Evolutionary conservation across 2,113 vertebrate species (phyloP).

Genomic region (Ageneiosus marmoratus): DNA sequence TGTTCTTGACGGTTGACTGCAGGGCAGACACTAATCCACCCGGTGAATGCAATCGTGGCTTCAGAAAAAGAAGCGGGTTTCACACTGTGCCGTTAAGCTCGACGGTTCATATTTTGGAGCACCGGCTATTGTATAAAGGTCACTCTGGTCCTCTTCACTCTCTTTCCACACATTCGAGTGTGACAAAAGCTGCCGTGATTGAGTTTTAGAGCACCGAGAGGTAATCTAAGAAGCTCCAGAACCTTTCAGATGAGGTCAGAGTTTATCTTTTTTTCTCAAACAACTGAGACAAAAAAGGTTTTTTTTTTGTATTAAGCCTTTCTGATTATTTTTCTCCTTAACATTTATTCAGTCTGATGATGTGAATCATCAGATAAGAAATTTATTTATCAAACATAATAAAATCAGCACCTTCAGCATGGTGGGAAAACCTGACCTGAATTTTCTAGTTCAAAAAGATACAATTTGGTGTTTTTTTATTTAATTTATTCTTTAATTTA

Average conservation of each 20-base stretch:
- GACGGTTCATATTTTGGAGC: conserved; percentile 46
- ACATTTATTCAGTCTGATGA: background rate
- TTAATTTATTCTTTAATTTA: background rate
- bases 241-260: conserved; percentile 46
- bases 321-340: background rate
- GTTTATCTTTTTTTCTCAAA: conserved; percentile 41
- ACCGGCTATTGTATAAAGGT: conserved; percentile 54
- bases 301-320: conserved; percentile 12
- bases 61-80: conserved; percentile 35
- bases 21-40: conserved; percentile 36
- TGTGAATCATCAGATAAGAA: background rate
- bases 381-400: background rate
- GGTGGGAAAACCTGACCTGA: background rate
- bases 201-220: conserved; percentile 54
- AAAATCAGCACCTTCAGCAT: background rate
- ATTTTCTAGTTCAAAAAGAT: background rate
- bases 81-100: conserved; percentile 47
- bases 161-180: conserved; percentile 33
- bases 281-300: conserved; percentile 16
- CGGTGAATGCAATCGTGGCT: conserved; percentile 36
- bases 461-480: background rate
- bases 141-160: conserved; percentile 37
- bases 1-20: conserved; percentile 44
- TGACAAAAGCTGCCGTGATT: conserved; percentile 58
- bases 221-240: conserved; percentile 49